Base-by-base conservation (phyloP, 2,888 invertebrate genomes). In the Limnephilus lunatus region DNA sequence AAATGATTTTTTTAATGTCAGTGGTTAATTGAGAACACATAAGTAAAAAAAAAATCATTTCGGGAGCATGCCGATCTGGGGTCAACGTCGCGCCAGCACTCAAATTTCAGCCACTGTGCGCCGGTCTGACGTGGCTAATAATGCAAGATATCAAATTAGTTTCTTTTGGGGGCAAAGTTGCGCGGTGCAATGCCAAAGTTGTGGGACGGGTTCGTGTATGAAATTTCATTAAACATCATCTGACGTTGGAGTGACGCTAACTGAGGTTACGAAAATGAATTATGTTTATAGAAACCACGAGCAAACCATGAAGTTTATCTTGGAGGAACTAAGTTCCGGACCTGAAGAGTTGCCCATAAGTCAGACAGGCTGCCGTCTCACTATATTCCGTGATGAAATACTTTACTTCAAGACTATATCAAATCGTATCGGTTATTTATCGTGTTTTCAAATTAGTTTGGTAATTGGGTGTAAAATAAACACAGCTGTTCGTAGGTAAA, bases 211-310 rank as follows among this genome's bases (percentile, higher is more conserved):
- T 89, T 68, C 87, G 87, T 89, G 44, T 39, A 83, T 39, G 88
- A 89, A 91, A 91, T 91, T 91, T 91, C 91, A 91, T 91, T 91
- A 91, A 88, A 91, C 80, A 91, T 91, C 87, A 91, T 91, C 87
- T 91, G 91, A 91, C 87, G 81, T 48, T 31, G 53, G 87, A 87
- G 81, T 91, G 91, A 91, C 91, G 91, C 91, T 48, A 87, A 91
- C 87, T 81, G 31, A 83, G 85, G 85, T 90, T 90, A 85, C 53
- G 88, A 44, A 80, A 90, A 90, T 90, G 85, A 90, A 90, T 90
- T 90, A 90, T 85, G 90, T 85, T 90, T 85, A 85, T 85, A 68
- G 30, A 68, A 85, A 32, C 80, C n/a, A 35, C 14, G 19, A 81
- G 82, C 44, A 31, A 90, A 32, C 82, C 30, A 48, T 35, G 35